Percentiles rank a stretch among this genome's conserved stretches.
These are phyloP conservation scores for Microplitis mediator DNA, from an alignment of 1,140 invertebrate genomes.

Conservation along the genomic window DNA sequence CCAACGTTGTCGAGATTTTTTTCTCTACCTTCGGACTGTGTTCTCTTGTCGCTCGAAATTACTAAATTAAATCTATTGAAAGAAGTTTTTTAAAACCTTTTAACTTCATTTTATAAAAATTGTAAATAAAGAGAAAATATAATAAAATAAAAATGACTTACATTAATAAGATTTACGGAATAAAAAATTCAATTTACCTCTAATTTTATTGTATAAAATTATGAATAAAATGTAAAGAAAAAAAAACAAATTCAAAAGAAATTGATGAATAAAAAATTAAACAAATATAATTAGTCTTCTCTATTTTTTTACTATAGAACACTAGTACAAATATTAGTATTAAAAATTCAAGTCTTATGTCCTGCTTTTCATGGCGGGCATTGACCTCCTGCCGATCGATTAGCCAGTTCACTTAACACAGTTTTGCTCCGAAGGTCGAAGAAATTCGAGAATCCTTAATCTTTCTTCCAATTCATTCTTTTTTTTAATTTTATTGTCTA, in stretches of 20 bases:
- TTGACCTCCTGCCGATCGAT: conserved; percentile 12
- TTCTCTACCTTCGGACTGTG: neutral
- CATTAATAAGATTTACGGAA: no score
- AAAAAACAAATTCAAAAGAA: neutral
- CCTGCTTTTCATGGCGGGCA: neutral
- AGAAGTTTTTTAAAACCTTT: no score
- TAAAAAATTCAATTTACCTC: no score
- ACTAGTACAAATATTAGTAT: neutral
- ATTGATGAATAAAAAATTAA: neutral
- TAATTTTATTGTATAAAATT: no score
- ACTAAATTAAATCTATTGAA: neutral
- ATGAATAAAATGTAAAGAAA: no score
- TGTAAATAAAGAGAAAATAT: no score
- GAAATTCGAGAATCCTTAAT: neutral
- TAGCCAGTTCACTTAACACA: conserved; percentile 9
- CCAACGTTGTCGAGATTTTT: conserved; percentile 8
- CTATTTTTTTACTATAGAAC: neutral
- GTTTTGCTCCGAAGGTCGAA: neutral
- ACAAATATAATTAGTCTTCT: neutral
- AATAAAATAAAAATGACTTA: no score
- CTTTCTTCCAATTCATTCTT: neutral
- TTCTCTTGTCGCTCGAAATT: neutral
- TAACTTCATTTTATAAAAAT: no score
- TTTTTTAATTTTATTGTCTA: neutral
- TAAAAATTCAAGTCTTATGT: neutral